Evolutionary conservation across 2,113 vertebrate genomes (phyloP), one percentile per base, ranked within the genome.

Genomic region (Cercocebus atys): DNA sequence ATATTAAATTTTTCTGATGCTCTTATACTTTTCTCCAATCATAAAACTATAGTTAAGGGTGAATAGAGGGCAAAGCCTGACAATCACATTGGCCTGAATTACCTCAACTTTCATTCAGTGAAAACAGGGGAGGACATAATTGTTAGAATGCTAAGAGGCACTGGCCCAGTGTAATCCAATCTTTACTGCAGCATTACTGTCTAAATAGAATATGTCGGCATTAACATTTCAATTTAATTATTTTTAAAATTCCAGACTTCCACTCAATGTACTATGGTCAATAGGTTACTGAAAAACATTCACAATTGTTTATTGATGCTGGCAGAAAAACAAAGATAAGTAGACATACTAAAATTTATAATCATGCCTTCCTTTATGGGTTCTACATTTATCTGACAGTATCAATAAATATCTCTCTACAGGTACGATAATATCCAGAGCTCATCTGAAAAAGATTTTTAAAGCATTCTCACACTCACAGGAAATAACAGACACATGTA

Each of bases 281-380:
- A 94, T 94, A 97, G 92, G 88, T 95, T 97, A 97, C 84, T 97
- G 93, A 97, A 87, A 98, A 82, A 14, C 88, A 45, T 92, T 97
- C 50, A 35, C 80, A 78, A 96, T 50, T 98, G 72, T 97, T 98
- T 97, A 97, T 94, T 97, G 90, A 94, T 96, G 84, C 14, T 89
- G 94, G 75, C 90, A 97, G 90, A 95, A 98, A 97, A 86, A 96
- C 76, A 97, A 97, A 97, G 94, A 97, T 94, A 98, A 98, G 97
- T 72, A 93, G 52, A 95, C 38, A 83, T 84, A 92, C 91, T 98
- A 97, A 98, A 98, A 97, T 98, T 92, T 87, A 96, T 90, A 97
- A 98, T 95, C 88, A 89, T 95, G 78, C 50, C 96, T 93, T 94
- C 72, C 86, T 96, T 98, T 95, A 93, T 88, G 94, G 55, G 43